Conservation (phyloP, 2,113 vertebrate species). For the Numida meleagris region DNA sequence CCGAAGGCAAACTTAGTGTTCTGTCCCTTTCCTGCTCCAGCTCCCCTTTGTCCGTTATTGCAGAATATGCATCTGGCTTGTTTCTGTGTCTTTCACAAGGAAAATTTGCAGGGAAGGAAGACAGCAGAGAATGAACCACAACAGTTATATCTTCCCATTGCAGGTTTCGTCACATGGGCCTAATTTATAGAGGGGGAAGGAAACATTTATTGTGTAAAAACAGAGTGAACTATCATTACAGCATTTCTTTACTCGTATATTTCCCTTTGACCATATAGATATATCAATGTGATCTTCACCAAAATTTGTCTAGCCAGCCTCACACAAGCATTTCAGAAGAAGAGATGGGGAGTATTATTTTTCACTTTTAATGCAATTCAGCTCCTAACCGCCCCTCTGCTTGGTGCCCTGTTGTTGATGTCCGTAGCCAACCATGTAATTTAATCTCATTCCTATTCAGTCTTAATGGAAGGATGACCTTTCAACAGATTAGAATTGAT, state of each 20-base stretch:
- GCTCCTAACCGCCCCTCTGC: background rate
- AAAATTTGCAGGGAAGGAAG: background rate
- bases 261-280: background rate
- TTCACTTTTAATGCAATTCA: background rate
- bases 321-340: background rate
- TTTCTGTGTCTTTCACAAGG: background rate
- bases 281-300: background rate
- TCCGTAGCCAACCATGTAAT: slow-evolving; percentile 50
- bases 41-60: background rate
- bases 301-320: background rate
- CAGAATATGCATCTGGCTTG: background rate
- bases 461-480: slow-evolving; percentile 60
- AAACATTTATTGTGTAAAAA: background rate
- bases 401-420: background rate
- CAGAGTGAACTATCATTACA: background rate
- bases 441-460: slow-evolving; percentile 58
- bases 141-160: background rate
- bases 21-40: background rate
- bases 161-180: background rate
- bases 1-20: background rate
- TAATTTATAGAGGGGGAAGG: background rate
- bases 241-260: background rate
- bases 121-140: background rate
- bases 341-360: background rate
- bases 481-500: slow-evolving; percentile 66